Evolutionary conservation across 2,113 vertebrate genomes (phyloP).

Genomic region (Rutilus rutilus): DNA sequence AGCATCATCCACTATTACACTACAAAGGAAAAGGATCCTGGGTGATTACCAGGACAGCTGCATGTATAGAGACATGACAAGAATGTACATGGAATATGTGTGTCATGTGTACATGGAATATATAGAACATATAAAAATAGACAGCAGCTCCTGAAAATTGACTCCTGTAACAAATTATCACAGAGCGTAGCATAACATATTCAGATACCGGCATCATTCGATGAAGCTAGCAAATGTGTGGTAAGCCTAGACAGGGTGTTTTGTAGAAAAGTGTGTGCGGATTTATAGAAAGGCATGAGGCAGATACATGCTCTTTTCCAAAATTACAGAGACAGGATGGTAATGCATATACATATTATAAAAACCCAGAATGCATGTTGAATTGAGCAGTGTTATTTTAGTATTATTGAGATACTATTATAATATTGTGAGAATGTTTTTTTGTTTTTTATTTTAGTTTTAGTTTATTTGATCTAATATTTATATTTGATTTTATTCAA

Average conservation of each 20-base stretch:
- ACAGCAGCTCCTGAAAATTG: not conserved
- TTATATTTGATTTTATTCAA: too few relatives aligned
- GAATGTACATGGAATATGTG: not conserved
- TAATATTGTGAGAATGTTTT: not conserved
- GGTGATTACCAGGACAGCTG: slow-evolving; percentile 16
- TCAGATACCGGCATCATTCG: not conserved
- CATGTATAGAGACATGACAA: not conserved
- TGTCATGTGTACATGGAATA: not conserved
- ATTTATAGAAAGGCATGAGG: not conserved
- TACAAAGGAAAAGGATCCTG: not conserved
- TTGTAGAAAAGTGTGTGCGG: not conserved
- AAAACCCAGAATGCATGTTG: not conserved
- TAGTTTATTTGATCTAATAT: too few relatives aligned
- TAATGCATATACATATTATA: not conserved
- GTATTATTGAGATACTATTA: not conserved
- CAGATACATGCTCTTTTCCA: not conserved
- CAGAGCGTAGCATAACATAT: not conserved
- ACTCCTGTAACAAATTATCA: not conserved
- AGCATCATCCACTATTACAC: not conserved
- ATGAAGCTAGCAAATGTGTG: not conserved
- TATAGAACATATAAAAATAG: not conserved
- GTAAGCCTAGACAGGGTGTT: not conserved
- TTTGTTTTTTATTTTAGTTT: too few relatives aligned
- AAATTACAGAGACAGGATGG: not conserved
- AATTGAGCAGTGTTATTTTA: not conserved